These are phyloP conservation scores for Atta colombica DNA, from an alignment of 1,140 invertebrate species.

Conservation along the genomic window DNA sequence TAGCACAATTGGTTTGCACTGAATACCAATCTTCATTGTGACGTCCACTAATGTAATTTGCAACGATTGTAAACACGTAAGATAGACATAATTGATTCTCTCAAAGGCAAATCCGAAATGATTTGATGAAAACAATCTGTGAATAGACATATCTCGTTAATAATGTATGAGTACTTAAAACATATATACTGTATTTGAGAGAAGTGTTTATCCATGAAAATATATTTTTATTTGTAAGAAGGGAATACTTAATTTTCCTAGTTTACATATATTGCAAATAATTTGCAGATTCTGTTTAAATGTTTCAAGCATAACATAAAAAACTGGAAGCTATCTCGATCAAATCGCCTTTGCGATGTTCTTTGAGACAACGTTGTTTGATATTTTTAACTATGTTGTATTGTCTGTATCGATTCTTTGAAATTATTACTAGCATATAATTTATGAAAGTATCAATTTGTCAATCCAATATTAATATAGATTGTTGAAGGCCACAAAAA, in stretches of 20 bases:
- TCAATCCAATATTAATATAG: background rate
- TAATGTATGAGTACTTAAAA: slow-evolving; percentile 38
- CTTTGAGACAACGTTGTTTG: background rate
- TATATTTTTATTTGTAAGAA: background rate
- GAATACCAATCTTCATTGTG: slow-evolving; percentile 77
- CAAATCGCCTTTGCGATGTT: background rate
- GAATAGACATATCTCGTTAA: slow-evolving; percentile 61
- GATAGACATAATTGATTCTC: slow-evolving; percentile 39
- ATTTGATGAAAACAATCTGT: slow-evolving; percentile 10
- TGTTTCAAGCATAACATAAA: background rate
- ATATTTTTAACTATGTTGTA: background rate
- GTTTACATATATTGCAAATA: background rate
- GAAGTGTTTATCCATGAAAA: background rate
- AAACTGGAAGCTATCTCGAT: background rate
- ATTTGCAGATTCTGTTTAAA: background rate
- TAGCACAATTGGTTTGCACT: slow-evolving; percentile 71
- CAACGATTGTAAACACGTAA: slow-evolving; percentile 75
- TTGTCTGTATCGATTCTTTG: background rate
- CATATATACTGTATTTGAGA: background rate
- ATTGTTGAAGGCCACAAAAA: background rate
- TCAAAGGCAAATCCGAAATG: background rate
- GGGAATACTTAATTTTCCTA: background rate
- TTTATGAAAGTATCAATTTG: background rate
- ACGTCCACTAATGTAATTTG: slow-evolving; percentile 78
- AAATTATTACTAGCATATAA: background rate